Evolutionary conservation across 2,113 vertebrate genomes (phyloP).

Genomic region (Pagrus major): DNA sequence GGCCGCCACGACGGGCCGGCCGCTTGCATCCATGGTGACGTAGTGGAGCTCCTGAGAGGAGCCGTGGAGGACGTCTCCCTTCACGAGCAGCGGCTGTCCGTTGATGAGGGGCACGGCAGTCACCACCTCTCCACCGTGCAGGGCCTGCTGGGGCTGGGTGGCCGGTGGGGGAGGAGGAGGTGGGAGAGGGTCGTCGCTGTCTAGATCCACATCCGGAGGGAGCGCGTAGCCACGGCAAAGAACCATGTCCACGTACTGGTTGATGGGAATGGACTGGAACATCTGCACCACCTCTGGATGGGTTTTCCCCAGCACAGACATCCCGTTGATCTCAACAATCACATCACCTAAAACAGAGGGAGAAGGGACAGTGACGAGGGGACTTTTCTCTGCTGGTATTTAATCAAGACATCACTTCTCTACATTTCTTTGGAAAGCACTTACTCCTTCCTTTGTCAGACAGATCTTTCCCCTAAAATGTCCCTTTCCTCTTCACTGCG

Average conservation of each 20-base stretch:
- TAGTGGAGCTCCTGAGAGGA: constrained; percentile 89
- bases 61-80: constrained; percentile 80
- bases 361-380: not conserved
- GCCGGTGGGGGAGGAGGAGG: constrained; percentile 74
- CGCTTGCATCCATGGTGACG: constrained; percentile 86
- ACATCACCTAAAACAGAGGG: constrained; percentile 88
- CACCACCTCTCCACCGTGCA: constrained; percentile 79
- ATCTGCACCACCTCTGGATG: constrained; percentile 99
- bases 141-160: constrained; percentile 58
- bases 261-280: constrained; percentile 95
- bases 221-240: constrained; percentile 95
- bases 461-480: constrained; percentile 31
- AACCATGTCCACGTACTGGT: constrained; percentile 96
- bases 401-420: constrained; percentile 54
- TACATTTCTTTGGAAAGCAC: constrained; percentile 14
- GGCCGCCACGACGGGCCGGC: constrained; percentile 82
- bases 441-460: constrained; percentile 33
- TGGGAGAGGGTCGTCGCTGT: constrained; percentile 82
- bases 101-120: constrained; percentile 87
- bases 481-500: constrained; percentile 48
- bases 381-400: not conserved
- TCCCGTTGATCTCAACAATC: constrained; percentile 96
- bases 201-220: constrained; percentile 88
- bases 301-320: constrained; percentile 96
- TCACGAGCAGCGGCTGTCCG: constrained; percentile 85